A percentile compares a stretch with the other conserved stretches of the same genome.
Evolutionary conservation across 2,888 invertebrate species (phyloP).

Genomic region (Pristionchus mayeri): DNA sequence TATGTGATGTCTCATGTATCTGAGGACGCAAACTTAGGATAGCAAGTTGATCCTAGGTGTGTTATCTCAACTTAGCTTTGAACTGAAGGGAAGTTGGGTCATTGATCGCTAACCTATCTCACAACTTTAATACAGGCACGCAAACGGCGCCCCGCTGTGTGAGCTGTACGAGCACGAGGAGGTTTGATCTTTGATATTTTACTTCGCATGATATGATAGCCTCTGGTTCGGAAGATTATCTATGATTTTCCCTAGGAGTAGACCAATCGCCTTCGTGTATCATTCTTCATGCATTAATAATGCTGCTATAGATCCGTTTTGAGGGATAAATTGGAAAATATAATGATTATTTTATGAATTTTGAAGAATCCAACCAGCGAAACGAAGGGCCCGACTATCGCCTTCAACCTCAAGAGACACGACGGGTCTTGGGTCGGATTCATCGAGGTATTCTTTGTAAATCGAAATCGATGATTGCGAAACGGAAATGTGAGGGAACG

Average conservation of each 20-base stretch:
- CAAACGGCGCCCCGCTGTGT: constrained; percentile 57
- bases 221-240: neutral
- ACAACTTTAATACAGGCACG: no score
- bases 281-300: no score
- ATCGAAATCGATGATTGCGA: no score
- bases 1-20: no score
- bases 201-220: neutral
- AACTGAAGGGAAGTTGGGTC: no score
- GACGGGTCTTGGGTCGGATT: constrained; percentile 89
- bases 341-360: neutral
- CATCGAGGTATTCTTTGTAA: constrained; percentile 90
- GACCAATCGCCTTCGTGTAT: no score
- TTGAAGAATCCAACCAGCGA: neutral
- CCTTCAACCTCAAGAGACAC: constrained; percentile 88
- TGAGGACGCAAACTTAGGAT: no score
- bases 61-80: no score
- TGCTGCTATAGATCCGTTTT: no score
- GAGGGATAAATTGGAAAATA: neutral
- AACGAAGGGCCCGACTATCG: constrained; percentile 86
- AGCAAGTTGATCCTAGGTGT: no score
- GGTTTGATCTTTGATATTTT: constrained; percentile 5
- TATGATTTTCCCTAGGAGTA: no score
- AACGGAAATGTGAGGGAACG: neutral
- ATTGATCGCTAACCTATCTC: no score
- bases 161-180: constrained; percentile 56